Base-by-base conservation (phyloP, 2,888 invertebrate genomes). In the Rhyacophila evoluta region DNA sequence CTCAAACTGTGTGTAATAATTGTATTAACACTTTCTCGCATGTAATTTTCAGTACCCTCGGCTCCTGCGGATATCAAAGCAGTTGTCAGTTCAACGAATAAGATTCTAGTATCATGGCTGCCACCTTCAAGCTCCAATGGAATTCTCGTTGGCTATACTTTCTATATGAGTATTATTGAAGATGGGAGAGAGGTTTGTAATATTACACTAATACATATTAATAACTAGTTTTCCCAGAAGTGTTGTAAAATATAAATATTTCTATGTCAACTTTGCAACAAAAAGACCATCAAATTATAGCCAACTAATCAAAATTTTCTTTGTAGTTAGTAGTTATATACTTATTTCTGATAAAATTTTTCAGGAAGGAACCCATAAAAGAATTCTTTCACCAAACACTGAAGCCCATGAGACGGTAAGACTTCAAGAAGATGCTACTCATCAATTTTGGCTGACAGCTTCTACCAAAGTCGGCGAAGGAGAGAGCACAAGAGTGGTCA, bases 61-160 rank as follows among this genome's bases (percentile, higher is more conserved):
- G 93, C 95, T 55, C 97, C 97, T 55, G 95, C 95, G 38, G 95
- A 95, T 84, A 95, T 98, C 83, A 98, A 97, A 90, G 97, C 97
- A 1, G 94, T 95, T 75, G 93, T 96, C 74, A 95, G 95, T 83
- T 95, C 96, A 38, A 91, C 94, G 41, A 95, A 95, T 85, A 95
- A 95, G 87, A 95, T 96, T 83, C 91, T 96, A 78, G 93, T 96
- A 39, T 95, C 97, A 15, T 98, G 98, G 98, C 90, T 95, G 82
- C 96, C 97, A 12, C 97, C 98, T 0, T 88, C 92, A 19, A 92
- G 93, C 82, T 94, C 94, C 68, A 98, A 98, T 85, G 98, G 98
- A 19, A 92, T 94, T 76, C 90, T 97, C 25, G 94, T 94, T 0
- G 94, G 94, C 37, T 97, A 96, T 86, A 95, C 95, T 8, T 92